Conservation (phyloP, 2,797 vertebrate genomes). For the Paguma larvata region DNA sequence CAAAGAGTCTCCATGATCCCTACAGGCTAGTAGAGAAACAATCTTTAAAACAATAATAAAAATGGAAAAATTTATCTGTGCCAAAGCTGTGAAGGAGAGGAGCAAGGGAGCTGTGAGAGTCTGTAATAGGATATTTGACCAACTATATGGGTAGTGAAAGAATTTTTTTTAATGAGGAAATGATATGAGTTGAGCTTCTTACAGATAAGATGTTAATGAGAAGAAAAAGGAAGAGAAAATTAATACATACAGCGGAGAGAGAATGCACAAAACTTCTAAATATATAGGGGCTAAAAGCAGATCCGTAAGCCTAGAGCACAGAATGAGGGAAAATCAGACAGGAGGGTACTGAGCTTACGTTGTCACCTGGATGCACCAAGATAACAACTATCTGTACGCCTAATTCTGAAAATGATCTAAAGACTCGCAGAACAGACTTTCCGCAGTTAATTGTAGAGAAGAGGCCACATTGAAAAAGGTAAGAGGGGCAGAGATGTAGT, state of each 20-base stretch:
- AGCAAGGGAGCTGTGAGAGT: not conserved
- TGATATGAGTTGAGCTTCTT: not conserved
- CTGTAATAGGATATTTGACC: not conserved
- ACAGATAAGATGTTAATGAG: not conserved
- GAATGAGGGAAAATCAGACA: not conserved
- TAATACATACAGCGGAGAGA: not conserved
- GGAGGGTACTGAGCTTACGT: not conserved
- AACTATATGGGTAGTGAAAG: not conserved
- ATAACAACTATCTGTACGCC: not conserved
- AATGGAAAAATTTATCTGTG: slow-evolving; percentile 14
- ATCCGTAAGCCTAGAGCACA: not conserved
- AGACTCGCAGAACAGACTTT: not conserved
- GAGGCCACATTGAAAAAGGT: not conserved
- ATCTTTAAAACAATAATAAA: slow-evolving; percentile 47
- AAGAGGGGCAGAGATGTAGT: not conserved
- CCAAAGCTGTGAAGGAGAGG: not conserved
- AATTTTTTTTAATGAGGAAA: not conserved
- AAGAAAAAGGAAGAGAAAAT: not conserved
- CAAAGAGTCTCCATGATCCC: not conserved
- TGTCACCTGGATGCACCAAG: not conserved
- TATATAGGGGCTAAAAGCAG: slow-evolving; percentile 17
- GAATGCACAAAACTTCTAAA: not conserved
- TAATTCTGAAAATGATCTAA: not conserved
- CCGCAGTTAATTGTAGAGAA: not conserved
- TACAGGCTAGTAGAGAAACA: not conserved